phyloP scores from a whole-genome alignment of 2,888 invertebrate species.

The Pyrrhia umbra region DNA sequence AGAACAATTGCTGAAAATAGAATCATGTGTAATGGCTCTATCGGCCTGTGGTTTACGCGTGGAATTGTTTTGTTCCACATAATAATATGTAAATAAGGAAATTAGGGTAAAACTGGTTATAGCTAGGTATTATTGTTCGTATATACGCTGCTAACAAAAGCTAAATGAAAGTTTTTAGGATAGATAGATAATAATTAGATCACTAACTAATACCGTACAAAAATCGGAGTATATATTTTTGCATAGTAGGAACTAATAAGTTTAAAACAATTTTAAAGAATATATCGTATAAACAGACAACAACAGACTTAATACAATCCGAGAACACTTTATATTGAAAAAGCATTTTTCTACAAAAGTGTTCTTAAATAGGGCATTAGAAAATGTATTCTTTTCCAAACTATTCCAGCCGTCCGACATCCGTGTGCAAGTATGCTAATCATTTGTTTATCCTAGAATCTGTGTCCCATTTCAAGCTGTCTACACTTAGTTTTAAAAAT shows the following conservation, averaged over 20 bases:
- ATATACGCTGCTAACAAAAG: too few species aligned
- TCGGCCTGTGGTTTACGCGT: conserved; percentile 36
- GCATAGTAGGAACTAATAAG: neutral
- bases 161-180: too few species aligned
- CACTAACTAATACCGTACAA: too few species aligned
- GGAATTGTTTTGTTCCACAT: conserved; percentile 33
- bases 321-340: conserved; percentile 1
- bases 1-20: conserved; percentile 52
- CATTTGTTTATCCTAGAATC: conserved; percentile 47
- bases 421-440: conserved; percentile 40
- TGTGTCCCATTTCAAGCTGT: conserved; percentile 46
- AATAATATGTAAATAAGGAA: conserved; percentile 43
- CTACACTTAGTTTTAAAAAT: conserved; percentile 48
- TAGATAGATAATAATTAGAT: too few species aligned
- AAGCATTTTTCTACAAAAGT: neutral
- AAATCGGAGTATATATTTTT: too few species aligned
- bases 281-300: conserved; percentile 19
- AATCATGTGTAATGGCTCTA: conserved; percentile 34
- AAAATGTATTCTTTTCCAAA: conserved; percentile 4
- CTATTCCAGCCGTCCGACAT: conserved; percentile 9
- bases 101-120: conserved; percentile 11
- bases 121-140: neutral
- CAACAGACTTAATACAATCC: conserved; percentile 2
- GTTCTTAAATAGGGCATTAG: conserved; percentile 10
- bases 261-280: neutral